These are phyloP conservation scores for Xiphorhynchus elegans DNA, from an alignment of 2,113 vertebrate genomes.

Conservation along the genomic window DNA sequence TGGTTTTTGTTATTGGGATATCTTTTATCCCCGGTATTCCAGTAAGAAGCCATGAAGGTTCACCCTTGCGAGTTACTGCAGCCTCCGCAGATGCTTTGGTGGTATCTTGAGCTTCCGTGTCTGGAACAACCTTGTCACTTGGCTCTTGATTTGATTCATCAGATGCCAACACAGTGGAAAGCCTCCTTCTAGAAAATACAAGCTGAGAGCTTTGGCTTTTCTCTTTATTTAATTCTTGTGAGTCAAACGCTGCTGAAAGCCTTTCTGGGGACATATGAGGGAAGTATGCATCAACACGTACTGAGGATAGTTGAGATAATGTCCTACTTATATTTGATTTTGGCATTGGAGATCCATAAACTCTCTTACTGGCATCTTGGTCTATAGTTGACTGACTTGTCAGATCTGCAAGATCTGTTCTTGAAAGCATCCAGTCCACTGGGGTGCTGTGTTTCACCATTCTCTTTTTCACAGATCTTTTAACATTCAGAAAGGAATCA, in stretches of 20 bases:
- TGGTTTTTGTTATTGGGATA: not conserved
- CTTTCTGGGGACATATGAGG: not conserved
- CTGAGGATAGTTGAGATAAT: not conserved
- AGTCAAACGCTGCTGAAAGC: not conserved
- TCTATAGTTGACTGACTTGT: not conserved
- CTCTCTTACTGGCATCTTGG: not conserved
- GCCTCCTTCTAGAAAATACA: constrained; percentile 24
- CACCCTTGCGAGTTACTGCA: not conserved
- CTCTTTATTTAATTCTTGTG: not conserved
- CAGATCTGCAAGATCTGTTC: not conserved
- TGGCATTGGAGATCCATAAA: not conserved
- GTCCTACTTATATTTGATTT: not conserved
- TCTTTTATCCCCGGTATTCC: constrained; percentile 52
- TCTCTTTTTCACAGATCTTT: constrained; percentile 10
- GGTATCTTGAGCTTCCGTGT: not conserved
- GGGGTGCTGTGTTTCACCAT: constrained; percentile 61
- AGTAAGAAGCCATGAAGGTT: not conserved
- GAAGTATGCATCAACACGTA: not conserved
- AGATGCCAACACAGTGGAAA: constrained; percentile 56
- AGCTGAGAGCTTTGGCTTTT: not conserved
- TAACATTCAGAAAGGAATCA: constrained; percentile 40
- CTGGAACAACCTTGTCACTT: not conserved
- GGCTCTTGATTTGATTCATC: constrained; percentile 30
- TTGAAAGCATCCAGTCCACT: not conserved
- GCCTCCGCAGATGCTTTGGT: not conserved